phyloP scores from a whole-genome alignment of 2,113 vertebrate genomes.

The Ellobius talpinus region DNA sequence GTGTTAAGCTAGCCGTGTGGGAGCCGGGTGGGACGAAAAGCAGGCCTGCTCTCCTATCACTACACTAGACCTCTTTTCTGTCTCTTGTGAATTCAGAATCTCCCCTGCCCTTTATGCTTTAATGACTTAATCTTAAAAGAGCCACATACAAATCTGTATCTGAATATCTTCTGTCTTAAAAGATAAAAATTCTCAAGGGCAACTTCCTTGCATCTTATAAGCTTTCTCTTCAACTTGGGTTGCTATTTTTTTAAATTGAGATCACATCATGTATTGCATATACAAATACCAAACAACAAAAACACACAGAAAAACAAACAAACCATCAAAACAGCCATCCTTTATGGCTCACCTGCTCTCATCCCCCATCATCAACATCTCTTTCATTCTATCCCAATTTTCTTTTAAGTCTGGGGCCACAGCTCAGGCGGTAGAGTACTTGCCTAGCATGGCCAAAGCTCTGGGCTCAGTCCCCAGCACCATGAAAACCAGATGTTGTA shows the following conservation, averaged over 20 bases:
- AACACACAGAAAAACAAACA: neutral
- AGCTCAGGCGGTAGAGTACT: neutral
- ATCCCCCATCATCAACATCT: neutral
- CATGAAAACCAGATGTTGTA: neutral
- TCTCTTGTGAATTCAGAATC: neutral
- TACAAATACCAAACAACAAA: neutral
- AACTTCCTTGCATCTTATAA: constrained; percentile 6
- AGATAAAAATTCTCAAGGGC: constrained; percentile 12
- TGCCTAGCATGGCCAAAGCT: too few species aligned
- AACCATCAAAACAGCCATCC: neutral
- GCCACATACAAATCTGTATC: neutral
- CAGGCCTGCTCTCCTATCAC: too few species aligned
- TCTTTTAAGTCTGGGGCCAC: neutral
- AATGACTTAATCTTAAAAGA: constrained; percentile 44
- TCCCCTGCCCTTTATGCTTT: neutral
- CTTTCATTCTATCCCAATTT: neutral
- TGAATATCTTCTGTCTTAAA: neutral
- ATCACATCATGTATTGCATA: neutral
- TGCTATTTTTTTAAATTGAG: neutral
- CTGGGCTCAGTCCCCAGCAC: neutral
- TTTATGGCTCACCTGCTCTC: neutral
- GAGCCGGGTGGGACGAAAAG: too few species aligned
- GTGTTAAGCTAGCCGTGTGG: too few species aligned
- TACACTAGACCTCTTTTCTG: neutral
- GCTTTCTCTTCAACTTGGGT: neutral